These are phyloP conservation scores for Saiga tatarica DNA, from an alignment of 2,113 vertebrate genomes.

Conservation along the genomic window DNA sequence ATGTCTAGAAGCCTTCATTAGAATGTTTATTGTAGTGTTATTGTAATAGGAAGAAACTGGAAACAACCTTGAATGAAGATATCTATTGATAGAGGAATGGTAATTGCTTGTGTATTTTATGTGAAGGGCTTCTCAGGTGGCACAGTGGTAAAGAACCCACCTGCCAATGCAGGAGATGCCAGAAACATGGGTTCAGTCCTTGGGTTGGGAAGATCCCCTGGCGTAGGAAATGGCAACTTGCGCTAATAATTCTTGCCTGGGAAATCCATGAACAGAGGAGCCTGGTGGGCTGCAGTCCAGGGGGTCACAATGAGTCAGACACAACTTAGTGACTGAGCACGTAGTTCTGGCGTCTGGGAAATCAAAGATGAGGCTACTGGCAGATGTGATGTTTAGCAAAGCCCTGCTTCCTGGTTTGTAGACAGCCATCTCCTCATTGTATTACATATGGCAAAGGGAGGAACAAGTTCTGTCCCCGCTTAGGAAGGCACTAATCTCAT, in stretches of 20 bases:
- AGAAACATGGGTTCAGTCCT: neutral
- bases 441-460: neutral
- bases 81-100: neutral
- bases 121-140: neutral
- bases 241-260: neutral
- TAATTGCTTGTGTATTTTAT: neutral
- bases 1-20: neutral
- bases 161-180: neutral
- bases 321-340: neutral
- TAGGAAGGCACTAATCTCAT: neutral
- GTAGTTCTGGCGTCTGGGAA: neutral
- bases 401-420: neutral
- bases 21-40: neutral
- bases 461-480: neutral
- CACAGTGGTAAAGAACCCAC: neutral
- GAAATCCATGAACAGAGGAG: neutral
- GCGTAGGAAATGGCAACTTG: neutral
- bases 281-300: neutral
- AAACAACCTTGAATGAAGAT: neutral
- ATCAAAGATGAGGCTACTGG: neutral
- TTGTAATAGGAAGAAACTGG: neutral
- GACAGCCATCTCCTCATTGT: neutral
- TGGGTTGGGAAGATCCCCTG: neutral
- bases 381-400: neutral
- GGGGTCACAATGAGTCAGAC: neutral